phyloP scores from a whole-genome alignment of 2,888 invertebrate species.

The Petrolisthes manimaculis region DNA sequence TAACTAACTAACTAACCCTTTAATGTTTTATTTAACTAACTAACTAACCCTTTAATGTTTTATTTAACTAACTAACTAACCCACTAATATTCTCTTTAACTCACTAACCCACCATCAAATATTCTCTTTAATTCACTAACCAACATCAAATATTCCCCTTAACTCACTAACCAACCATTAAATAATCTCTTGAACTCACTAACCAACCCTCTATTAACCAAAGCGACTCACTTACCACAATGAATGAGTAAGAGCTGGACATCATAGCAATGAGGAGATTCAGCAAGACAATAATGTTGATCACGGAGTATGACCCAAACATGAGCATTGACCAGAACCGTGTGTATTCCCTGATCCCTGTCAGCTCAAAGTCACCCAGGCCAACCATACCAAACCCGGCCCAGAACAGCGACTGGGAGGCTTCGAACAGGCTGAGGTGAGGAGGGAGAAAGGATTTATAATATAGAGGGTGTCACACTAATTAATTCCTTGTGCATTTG shows the following conservation, averaged over 20 bases:
- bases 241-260: slow-evolving; percentile 85
- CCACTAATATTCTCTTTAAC: no score
- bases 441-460: not conserved
- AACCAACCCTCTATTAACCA: not conserved
- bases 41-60: no score
- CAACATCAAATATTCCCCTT: no score
- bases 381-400: slow-evolving; percentile 94
- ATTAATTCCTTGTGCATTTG: not conserved
- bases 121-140: no score
- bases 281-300: slow-evolving; percentile 89
- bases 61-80: no score
- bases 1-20: no score
- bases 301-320: slow-evolving; percentile 95
- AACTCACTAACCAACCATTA: not conserved
- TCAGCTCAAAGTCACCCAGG: slow-evolving; percentile 86
- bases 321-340: slow-evolving; percentile 95
- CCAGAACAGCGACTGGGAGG: slow-evolving; percentile 96
- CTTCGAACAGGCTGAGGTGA: slow-evolving; percentile 85
- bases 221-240: slow-evolving; percentile 55
- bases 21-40: no score
- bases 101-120: no score
- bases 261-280: slow-evolving; percentile 98
- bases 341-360: slow-evolving; percentile 86
- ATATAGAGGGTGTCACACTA: not conserved
- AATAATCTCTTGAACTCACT: no score